Evolutionary conservation across 2,113 vertebrate genomes (phyloP).

Genomic region (Syngnathus typhle): DNA sequence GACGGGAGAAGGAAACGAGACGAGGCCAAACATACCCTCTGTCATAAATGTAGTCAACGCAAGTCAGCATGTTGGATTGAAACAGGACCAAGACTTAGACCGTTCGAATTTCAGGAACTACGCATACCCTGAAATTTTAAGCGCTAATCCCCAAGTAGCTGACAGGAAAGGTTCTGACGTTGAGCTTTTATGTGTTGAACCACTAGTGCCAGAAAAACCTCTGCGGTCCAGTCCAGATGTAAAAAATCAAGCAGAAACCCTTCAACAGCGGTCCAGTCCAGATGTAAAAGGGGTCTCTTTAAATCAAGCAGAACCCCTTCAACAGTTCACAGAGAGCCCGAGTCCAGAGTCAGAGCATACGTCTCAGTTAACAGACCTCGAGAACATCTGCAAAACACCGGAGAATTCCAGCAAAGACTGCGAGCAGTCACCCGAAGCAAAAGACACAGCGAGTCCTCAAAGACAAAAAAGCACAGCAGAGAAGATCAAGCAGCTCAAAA

Average conservation of each 20-base stretch:
- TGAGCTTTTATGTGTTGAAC: slow-evolving; percentile 19
- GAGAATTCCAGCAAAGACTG: slow-evolving; percentile 24
- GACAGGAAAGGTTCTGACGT: slow-evolving; percentile 28
- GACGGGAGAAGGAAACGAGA: slow-evolving; percentile 18
- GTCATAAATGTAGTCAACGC: slow-evolving; percentile 5
- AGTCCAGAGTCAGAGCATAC: slow-evolving; percentile 16
- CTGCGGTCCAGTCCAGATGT: slow-evolving; percentile 16
- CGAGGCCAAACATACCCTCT: background rate
- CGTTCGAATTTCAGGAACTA: background rate
- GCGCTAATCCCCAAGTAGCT: background rate
- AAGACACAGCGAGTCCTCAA: slow-evolving; percentile 25
- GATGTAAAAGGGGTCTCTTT: slow-evolving; percentile 14
- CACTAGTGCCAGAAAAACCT: background rate
- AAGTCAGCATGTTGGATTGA: slow-evolving; percentile 4
- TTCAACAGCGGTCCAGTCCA: slow-evolving; percentile 4
- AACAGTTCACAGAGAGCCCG: slow-evolving; percentile 6
- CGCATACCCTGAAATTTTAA: slow-evolving; percentile 5
- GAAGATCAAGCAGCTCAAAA: slow-evolving; percentile 79
- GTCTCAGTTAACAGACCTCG: slow-evolving; percentile 6
- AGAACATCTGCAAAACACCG: slow-evolving; percentile 16
- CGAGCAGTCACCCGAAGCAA: slow-evolving; percentile 20
- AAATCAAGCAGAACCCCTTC: slow-evolving; percentile 6
- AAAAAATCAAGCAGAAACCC: slow-evolving; percentile 12
- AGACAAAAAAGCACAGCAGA: slow-evolving; percentile 49
- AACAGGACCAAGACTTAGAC: slow-evolving; percentile 19